Percentiles rank a stretch among this genome's conserved stretches.
Conservation (phyloP, 1,140 invertebrate species). For the Lucilia sericata region DNA sequence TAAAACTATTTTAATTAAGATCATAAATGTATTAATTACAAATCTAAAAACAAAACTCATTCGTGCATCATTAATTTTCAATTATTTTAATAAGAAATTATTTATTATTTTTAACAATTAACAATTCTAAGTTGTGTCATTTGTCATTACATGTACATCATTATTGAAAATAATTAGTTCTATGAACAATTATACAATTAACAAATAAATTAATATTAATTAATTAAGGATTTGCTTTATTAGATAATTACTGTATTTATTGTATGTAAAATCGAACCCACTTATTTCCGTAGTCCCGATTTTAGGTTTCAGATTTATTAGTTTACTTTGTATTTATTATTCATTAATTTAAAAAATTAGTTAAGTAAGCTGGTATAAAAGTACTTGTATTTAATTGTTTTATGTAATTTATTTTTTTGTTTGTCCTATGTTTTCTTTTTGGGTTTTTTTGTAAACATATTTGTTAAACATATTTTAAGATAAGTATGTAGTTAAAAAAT, state of each 20-base stretch:
- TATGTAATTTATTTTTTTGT: constrained; percentile 7
- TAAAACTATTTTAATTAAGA: too few species aligned
- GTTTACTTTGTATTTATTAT: neutral
- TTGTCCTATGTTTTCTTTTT: neutral
- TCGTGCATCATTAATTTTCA: too few species aligned
- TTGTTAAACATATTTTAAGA: constrained; percentile 14
- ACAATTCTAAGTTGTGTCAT: too few species aligned
- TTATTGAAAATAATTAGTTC: neutral
- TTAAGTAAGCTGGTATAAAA: neutral
- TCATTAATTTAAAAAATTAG: constrained; percentile 46
- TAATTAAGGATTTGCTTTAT: constrained; percentile 42
- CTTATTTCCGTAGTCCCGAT: neutral
- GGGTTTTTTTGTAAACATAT: constrained; percentile 16
- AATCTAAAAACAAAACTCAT: neutral
- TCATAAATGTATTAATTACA: neutral
- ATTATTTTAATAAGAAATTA: neutral
- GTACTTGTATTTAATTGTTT: neutral
- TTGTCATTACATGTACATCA: too few species aligned
- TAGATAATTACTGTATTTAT: constrained; percentile 28
- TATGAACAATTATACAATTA: constrained; percentile 13
- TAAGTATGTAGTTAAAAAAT: constrained; percentile 38
- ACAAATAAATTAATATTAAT: neutral
- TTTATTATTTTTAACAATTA: too few species aligned
- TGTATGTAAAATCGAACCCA: neutral
- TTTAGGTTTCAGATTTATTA: constrained; percentile 5